Percentiles rank a stretch among this genome's conserved stretches.
These are phyloP conservation scores for Microcebus lehilahytsara DNA, from an alignment of 2,113 vertebrate species.

Conservation along the genomic window DNA sequence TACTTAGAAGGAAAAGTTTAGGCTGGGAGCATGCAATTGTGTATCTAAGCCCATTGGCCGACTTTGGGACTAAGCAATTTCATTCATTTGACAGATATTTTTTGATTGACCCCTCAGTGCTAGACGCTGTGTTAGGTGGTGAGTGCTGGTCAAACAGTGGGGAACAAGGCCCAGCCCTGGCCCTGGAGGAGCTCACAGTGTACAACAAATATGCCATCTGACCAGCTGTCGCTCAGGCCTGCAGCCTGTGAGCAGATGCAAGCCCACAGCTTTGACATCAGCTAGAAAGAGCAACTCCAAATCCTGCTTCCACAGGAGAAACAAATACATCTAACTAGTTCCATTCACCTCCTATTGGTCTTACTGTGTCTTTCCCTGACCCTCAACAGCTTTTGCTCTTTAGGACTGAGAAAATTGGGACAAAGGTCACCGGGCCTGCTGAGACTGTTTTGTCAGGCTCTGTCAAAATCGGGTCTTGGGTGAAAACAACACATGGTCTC, in stretches of 20 bases:
- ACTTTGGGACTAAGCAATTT: neutral
- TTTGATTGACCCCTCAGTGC: neutral
- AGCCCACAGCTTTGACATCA: neutral
- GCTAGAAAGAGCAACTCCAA: neutral
- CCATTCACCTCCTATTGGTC: neutral
- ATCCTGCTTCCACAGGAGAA: neutral
- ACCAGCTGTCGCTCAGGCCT: neutral
- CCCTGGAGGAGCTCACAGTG: neutral
- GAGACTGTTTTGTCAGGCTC: neutral
- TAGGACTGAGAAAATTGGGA: neutral
- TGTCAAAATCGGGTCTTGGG: neutral
- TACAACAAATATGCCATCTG: neutral
- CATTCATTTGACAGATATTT: neutral
- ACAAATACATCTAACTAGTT: neutral
- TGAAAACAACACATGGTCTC: neutral
- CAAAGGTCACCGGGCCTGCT: neutral
- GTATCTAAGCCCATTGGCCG: neutral
- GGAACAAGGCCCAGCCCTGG: neutral
- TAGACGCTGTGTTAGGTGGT: neutral
- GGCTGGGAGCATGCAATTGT: neutral
- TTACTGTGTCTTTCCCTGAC: neutral
- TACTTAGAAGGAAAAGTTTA: neutral
- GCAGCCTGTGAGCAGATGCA: neutral
- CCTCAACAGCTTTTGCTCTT: neutral
- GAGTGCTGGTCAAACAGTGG: neutral